phyloP scores from a whole-genome alignment of 1,140 invertebrate species.

The Drosophila watanabei region DNA sequence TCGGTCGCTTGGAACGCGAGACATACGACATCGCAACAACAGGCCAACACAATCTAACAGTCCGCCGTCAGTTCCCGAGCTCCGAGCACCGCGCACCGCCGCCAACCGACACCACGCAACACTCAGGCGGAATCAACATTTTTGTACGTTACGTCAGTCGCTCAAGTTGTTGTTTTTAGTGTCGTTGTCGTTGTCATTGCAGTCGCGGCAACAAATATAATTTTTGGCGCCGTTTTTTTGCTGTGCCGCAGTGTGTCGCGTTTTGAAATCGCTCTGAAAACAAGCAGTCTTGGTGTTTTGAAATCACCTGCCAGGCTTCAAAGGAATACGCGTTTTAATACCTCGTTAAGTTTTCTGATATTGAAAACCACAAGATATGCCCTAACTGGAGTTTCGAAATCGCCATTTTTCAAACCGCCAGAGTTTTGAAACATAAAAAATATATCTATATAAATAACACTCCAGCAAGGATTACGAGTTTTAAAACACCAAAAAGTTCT shows the following conservation, averaged over 20 bases:
- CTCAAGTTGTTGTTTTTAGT: slow-evolving; percentile 13
- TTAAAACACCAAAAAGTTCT: background rate
- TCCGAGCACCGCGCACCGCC: slow-evolving; percentile 14
- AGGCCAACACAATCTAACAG: slow-evolving; percentile 63
- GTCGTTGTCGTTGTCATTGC: slow-evolving; percentile 19
- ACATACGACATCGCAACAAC: slow-evolving; percentile 71
- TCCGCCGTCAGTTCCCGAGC: slow-evolving; percentile 31
- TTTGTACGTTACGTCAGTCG: slow-evolving; percentile 78
- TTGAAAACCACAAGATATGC: background rate
- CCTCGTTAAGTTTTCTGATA: background rate
- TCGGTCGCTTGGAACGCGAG: slow-evolving; percentile 82
- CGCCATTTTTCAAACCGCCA: background rate
- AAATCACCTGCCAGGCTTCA: slow-evolving; percentile 10
- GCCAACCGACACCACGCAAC: slow-evolving; percentile 10
- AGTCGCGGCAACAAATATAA: slow-evolving; percentile 35
- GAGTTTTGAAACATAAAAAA: background rate
- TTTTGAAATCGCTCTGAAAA: slow-evolving; percentile 49
- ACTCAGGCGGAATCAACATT: slow-evolving; percentile 65
- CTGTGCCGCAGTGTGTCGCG: slow-evolving; percentile 26
- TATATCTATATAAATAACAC: background rate
- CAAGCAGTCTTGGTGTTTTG: slow-evolving; percentile 11
- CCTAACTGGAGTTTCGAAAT: background rate
- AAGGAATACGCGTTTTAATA: background rate
- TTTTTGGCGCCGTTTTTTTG: slow-evolving; percentile 79
- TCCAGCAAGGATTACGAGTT: background rate